These are phyloP conservation scores for Hydropsyche betteni DNA, from an alignment of 2,888 invertebrate genomes.

Conservation along the genomic window DNA sequence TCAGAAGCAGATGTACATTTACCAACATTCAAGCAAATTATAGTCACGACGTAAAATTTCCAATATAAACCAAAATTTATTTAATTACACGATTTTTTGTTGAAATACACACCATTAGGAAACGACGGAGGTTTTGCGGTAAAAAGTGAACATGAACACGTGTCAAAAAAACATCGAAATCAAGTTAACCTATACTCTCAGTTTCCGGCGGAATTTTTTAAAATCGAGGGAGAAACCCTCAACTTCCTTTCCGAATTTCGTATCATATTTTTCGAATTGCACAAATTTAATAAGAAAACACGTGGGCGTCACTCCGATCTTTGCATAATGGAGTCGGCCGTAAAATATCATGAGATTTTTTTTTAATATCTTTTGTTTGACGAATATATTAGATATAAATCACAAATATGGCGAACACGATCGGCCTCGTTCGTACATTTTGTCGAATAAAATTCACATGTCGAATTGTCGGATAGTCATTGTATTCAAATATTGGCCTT, in stretches of 20 bases:
- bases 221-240: not conserved
- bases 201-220: conserved; percentile 11
- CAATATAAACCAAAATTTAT: too few relatives aligned
- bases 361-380: not conserved
- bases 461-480: conserved; percentile 12
- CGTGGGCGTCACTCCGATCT: too few relatives aligned
- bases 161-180: conserved; percentile 12
- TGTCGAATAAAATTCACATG: conserved; percentile 15
- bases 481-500: conserved; percentile 28
- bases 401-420: not conserved
- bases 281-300: too few relatives aligned
- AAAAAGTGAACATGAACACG: not conserved
- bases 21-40: too few relatives aligned
- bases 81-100: too few relatives aligned
- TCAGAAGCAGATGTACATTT: too few relatives aligned
- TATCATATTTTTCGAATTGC: too few relatives aligned
- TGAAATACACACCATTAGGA: too few relatives aligned
- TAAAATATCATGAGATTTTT: not conserved
- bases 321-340: not conserved
- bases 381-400: conserved; percentile 23
- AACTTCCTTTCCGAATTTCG: conserved; percentile 13
- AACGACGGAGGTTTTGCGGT: conserved; percentile 20
- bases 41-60: too few relatives aligned
- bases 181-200: not conserved
- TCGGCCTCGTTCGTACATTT: conserved; percentile 24